phyloP scores from a whole-genome alignment of 2,113 vertebrate genomes.

The Aegithalos caudatus region DNA sequence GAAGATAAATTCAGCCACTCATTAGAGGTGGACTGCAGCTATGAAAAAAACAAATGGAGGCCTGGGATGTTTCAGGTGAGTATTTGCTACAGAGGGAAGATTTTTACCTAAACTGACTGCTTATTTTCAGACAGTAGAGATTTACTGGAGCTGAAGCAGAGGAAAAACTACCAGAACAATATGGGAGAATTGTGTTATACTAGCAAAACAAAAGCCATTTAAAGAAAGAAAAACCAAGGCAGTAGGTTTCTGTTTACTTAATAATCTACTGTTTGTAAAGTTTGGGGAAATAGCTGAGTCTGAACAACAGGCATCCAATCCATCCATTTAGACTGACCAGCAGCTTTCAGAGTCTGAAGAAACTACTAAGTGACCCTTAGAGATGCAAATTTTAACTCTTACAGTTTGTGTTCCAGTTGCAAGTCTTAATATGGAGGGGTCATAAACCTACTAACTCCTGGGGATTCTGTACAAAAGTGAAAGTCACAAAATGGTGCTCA shows the following conservation, averaged over 20 bases:
- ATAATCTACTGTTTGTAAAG: neutral
- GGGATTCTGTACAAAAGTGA: neutral
- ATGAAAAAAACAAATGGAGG: neutral
- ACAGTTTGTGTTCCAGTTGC: neutral
- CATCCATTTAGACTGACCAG: rapidly evolving
- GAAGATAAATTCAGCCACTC: neutral
- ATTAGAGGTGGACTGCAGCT: neutral
- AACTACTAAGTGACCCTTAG: neutral
- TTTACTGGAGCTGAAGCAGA: neutral
- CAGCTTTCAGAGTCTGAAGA: neutral
- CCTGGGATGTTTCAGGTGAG: neutral
- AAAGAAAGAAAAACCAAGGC: neutral
- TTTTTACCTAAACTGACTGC: neutral
- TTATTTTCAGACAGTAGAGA: neutral
- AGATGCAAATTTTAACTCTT: neutral
- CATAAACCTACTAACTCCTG: neutral
- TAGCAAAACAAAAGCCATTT: neutral
- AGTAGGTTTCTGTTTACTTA: neutral
- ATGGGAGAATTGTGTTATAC: neutral
- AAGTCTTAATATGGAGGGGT: neutral
- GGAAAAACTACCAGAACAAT: neutral
- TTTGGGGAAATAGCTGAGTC: neutral
- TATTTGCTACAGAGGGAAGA: neutral
- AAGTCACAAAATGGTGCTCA: constrained; percentile 56
- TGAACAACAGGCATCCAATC: neutral